Base-by-base conservation (phyloP, 2,888 invertebrate genomes). In the Dolichopus griseipennis region DNA sequence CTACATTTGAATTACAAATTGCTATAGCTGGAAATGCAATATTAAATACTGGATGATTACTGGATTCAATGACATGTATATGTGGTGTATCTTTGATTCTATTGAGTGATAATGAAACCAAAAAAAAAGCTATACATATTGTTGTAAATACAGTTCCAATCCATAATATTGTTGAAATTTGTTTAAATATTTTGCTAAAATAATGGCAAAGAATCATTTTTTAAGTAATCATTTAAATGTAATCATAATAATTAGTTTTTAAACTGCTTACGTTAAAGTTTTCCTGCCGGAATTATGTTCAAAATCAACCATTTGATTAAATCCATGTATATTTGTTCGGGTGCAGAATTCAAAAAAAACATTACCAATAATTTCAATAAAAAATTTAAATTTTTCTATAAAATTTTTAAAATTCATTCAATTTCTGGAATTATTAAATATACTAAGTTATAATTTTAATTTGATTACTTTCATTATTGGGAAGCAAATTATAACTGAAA, bases 21-120 rank as follows among this genome's bases (percentile, higher is more conserved):
- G 88, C 88, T 0, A 88, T 83, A 0, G 86, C 86, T 10, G 89
- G 88, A 76, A 88, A 89, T 0, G 85, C 84, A 65, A 87, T 85
- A 73, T 87, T 85, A 86, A 87, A 88, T 68, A 88, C 87, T 0
- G 87, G 85, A 68, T 85, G 83, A 74, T 87, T 86, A 0, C 86
- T 87, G 64, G 85, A 85, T 71, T 86, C 85, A 72, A 85, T 84
- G 15, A 75, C 75, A 8, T 75, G 76, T 10, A 76, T 75, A 0
- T 76, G 77, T 8, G 78, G 77, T 41, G 75, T 75, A 5, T 70
- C 70, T 18, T 73, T 71, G 67, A 74, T 77, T 63, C 76, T 68
- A 61, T 69, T 70, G 75, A 76, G 76, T 21, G 76, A 72, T 0
- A 74, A 69, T 7, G 67, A 64, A 73, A 76, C 74, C 15, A 76